These are phyloP conservation scores for Ligdia adustata DNA, from an alignment of 2,888 invertebrate genomes.

Conservation along the genomic window DNA sequence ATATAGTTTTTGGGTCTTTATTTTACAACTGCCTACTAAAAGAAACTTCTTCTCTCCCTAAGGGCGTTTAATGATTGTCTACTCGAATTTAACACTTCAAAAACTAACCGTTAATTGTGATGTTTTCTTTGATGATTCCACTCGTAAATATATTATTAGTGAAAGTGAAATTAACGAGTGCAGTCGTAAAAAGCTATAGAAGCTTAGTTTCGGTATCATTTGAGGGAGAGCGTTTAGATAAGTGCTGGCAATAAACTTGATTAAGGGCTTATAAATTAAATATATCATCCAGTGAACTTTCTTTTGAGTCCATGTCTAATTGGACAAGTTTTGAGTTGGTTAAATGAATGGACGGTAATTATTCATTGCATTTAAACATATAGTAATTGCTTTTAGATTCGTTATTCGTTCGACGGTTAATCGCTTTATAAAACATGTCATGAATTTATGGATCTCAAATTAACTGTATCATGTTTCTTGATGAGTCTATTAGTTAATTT, in stretches of 20 bases:
- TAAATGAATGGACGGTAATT: slow-evolving; percentile 50
- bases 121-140: slow-evolving; percentile 30
- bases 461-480: background rate
- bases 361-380: slow-evolving; percentile 40
- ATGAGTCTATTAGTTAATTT: background rate
- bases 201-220: slow-evolving; percentile 46
- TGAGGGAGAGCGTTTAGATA: slow-evolving; percentile 52
- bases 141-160: slow-evolving; percentile 43
- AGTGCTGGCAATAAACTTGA: slow-evolving; percentile 59
- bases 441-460: slow-evolving; percentile 7
- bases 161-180: slow-evolving; percentile 63
- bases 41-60: background rate
- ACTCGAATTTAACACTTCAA: slow-evolving; percentile 25
- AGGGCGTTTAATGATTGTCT: background rate
- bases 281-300: slow-evolving; percentile 64
- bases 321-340: slow-evolving; percentile 40
- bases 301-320: slow-evolving; percentile 52
- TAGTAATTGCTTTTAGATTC: slow-evolving; percentile 30
- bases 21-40: too few species aligned
- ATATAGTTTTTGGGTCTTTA: too few species aligned
- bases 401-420: slow-evolving; percentile 24
- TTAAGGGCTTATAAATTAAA: slow-evolving; percentile 71
- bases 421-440: slow-evolving; percentile 18
- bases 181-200: slow-evolving; percentile 51
- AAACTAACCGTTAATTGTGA: slow-evolving; percentile 25